phyloP scores from a whole-genome alignment of 2,888 invertebrate species.

The Tyria jacobaeae region DNA sequence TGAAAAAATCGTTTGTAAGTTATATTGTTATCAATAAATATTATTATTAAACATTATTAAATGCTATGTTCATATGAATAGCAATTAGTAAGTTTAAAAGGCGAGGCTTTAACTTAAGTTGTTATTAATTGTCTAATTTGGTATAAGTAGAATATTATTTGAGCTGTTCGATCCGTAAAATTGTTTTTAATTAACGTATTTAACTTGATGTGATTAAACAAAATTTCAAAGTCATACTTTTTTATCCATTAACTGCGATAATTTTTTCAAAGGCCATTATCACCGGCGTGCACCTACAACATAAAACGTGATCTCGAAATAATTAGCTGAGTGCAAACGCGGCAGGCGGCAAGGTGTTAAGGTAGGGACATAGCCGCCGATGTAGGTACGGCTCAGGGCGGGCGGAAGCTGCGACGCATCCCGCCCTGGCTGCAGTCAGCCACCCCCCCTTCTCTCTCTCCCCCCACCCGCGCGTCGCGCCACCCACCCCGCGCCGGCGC shows the following conservation, averaged over 20 bases:
- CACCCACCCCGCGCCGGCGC: conserved; percentile 70
- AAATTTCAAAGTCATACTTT: conserved; percentile 11
- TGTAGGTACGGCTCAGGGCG: conserved; percentile 64
- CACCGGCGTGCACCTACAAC: conserved; percentile 45
- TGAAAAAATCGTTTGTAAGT: too few relatives aligned
- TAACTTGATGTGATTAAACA: background rate
- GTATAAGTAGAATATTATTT: too few relatives aligned
- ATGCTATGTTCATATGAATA: too few relatives aligned
- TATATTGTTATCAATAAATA: too few relatives aligned
- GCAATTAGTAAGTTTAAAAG: too few relatives aligned
- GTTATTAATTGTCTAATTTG: too few relatives aligned
- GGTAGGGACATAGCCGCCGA: conserved; percentile 44
- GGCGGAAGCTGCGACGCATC: conserved; percentile 83
- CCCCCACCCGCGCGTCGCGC: conserved; percentile 67
- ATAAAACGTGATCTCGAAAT: conserved; percentile 60
- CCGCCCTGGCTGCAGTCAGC: conserved; percentile 69
- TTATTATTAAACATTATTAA: too few relatives aligned
- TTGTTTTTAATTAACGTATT: too few relatives aligned
- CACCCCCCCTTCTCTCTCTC: conserved; percentile 40
- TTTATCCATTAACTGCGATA: conserved; percentile 34
- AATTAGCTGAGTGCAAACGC: conserved; percentile 49
- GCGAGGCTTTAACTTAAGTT: too few relatives aligned
- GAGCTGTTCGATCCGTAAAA: too few relatives aligned
- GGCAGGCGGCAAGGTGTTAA: conserved; percentile 44
- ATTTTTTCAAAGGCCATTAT: conserved; percentile 45